Percentiles rank a stretch among this genome's conserved stretches.
Conservation (phyloP, 2,797 vertebrate genomes). For the Bradypus variegatus region DNA sequence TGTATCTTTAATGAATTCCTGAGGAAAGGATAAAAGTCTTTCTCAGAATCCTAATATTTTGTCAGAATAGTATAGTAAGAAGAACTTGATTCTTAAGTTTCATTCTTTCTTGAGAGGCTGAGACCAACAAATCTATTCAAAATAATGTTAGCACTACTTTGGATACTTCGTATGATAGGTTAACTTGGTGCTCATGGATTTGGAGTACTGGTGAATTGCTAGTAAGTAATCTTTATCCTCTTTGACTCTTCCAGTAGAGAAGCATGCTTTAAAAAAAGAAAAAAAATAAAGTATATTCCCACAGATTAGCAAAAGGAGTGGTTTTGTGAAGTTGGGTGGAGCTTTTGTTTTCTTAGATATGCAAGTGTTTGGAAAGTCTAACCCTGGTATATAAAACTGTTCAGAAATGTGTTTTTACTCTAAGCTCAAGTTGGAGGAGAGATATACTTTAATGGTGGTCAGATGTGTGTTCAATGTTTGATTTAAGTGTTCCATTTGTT, state of each 20-base stretch:
- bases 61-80: not conserved
- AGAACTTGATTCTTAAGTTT: not conserved
- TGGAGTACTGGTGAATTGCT: constrained; percentile 12
- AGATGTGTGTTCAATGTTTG: not conserved
- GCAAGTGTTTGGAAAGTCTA: not conserved
- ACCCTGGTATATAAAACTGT: not conserved
- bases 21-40: not conserved
- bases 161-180: not conserved
- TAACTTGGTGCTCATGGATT: not conserved
- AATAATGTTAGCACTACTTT: not conserved
- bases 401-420: constrained; percentile 20
- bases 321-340: constrained; percentile 3
- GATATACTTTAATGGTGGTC: not conserved
- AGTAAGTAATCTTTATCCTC: not conserved
- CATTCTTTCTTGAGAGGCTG: not conserved
- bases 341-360: constrained; percentile 6
- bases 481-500: not conserved
- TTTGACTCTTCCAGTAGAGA: constrained; percentile 17
- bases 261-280: not conserved
- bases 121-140: not conserved
- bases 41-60: not conserved
- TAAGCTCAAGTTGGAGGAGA: not conserved
- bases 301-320: not conserved
- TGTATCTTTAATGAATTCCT: not conserved
- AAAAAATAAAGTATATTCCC: not conserved